A percentile compares a stretch with the other conserved stretches of the same genome.
Conservation (phyloP, 2,113 vertebrate species). For the Eublepharis macularius region DNA sequence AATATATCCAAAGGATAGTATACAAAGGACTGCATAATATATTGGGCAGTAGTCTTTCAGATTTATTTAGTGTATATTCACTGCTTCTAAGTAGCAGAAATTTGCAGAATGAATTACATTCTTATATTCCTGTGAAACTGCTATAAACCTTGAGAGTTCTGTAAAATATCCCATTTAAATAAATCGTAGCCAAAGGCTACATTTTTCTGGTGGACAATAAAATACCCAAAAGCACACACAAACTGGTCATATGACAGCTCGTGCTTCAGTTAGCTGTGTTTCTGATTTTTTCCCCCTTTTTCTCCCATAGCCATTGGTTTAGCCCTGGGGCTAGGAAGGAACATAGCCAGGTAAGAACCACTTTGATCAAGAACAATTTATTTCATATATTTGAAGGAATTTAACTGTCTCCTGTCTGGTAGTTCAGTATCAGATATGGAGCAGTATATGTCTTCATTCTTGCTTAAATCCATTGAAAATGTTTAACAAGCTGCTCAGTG, state of each 20-base stretch:
- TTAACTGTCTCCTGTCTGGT: conserved; percentile 47
- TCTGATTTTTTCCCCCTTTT: conserved; percentile 70
- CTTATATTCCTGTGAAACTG: conserved; percentile 68
- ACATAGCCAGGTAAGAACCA: conserved; percentile 87
- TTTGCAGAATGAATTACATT: conserved; percentile 64
- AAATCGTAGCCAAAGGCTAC: conserved; percentile 66
- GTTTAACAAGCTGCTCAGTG: neutral
- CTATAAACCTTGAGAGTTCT: conserved; percentile 67
- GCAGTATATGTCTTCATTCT: conserved; percentile 15
- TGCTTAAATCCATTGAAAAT: conserved; percentile 19
- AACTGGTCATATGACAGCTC: conserved; percentile 50
- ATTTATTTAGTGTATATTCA: conserved; percentile 69
- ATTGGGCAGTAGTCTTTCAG: conserved; percentile 45
- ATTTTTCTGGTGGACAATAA: conserved; percentile 64
- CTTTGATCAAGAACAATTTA: conserved; percentile 56
- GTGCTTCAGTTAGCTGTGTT: conserved; percentile 46
- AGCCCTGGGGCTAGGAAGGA: conserved; percentile 88
- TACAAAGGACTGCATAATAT: conserved; percentile 64
- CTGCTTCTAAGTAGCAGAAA: conserved; percentile 68
- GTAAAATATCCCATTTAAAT: conserved; percentile 75
- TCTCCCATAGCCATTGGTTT: conserved; percentile 88
- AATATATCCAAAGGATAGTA: conserved; percentile 61
- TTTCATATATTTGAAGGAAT: conserved; percentile 32
- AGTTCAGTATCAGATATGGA: conserved; percentile 19
- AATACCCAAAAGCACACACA: conserved; percentile 57